Base-by-base conservation (phyloP, 2,113 vertebrate genomes). In the Zapus hudsonius region DNA sequence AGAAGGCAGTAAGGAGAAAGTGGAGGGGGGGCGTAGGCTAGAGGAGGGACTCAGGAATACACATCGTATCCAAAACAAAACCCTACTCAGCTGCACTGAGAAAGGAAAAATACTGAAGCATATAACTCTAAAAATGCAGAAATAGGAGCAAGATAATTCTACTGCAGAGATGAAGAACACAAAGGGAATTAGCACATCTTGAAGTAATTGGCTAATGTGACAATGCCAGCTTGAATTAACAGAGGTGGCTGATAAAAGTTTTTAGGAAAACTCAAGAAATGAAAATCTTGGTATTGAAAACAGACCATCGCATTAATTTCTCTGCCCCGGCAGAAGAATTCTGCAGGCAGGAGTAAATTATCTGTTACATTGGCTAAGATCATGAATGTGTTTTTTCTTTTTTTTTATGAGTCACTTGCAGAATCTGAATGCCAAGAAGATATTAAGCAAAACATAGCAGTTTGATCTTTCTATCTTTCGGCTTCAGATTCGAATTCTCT, bases 341-440 rank as follows among this genome's bases (percentile, higher is more conserved):
- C 57, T 52, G 47, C 70, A 72, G 76, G 27, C 7, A 0, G 87
- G 87, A 64, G 61, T 17, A 78, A 93, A 73, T 22, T 75, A 74
- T 96, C 89, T 75, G 66, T 75, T 84, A 81, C 66, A 82, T 85
- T 72, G 90, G 87, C 91, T 94, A 89, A 89, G 59, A 89, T 67
- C 82, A 23, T 63, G 4, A 20, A 74, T 86, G 83, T 44, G 83
- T 80, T 31, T 93, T 81, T 80, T n/a, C n/a, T 42, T 82, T 73
- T 42, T 87, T 84, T 81, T n/a, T 82, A n/a, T 4, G 78, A 90
- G 81, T 74, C 72, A 23, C 57, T 87, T 84, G 83, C 64, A 22
- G 78, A 82, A 89, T 93, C 80, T 89, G 93, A 84, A 89, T 83
- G 85, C 91, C 90, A 67, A 92, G 33, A 52, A 75, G 78, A 84